Conservation (phyloP, 1,140 invertebrate genomes). For the Bombus pascuorum region DNA sequence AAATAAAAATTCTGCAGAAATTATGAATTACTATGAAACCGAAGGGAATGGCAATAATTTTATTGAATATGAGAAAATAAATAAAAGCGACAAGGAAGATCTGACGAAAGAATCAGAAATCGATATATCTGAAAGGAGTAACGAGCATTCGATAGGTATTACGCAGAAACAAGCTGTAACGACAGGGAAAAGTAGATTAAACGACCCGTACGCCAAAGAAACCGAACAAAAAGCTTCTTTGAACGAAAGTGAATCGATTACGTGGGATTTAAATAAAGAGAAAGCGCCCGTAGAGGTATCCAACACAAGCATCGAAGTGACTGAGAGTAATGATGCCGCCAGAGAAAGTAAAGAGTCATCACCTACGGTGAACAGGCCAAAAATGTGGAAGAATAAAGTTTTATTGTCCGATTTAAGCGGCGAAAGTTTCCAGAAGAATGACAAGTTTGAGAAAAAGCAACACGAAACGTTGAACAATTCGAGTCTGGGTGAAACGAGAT, state of each 20-base stretch:
- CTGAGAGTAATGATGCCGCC: conserved; percentile 5
- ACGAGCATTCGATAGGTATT: background rate
- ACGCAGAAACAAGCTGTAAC: background rate
- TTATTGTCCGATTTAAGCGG: no score
- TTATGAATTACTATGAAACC: background rate
- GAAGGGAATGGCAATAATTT: background rate
- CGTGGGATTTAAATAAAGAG: background rate
- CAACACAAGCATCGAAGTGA: background rate
- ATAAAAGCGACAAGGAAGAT: background rate
- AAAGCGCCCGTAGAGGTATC: background rate
- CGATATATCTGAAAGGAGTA: background rate
- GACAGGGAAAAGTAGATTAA: background rate
- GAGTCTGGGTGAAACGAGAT: background rate
- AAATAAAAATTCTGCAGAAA: background rate
- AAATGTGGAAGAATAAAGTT: background rate
- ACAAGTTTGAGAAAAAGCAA: background rate
- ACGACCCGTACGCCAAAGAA: background rate
- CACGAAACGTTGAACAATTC: background rate
- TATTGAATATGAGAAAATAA: background rate
- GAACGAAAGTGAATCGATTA: background rate
- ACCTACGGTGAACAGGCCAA: no score
- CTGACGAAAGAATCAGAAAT: background rate
- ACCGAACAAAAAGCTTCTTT: background rate
- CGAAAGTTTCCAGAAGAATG: background rate
- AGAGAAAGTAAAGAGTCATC: background rate